Percentiles rank a stretch among this genome's conserved stretches.
phyloP scores from a whole-genome alignment of 2,113 vertebrate species.

The Poecile atricapillus region DNA sequence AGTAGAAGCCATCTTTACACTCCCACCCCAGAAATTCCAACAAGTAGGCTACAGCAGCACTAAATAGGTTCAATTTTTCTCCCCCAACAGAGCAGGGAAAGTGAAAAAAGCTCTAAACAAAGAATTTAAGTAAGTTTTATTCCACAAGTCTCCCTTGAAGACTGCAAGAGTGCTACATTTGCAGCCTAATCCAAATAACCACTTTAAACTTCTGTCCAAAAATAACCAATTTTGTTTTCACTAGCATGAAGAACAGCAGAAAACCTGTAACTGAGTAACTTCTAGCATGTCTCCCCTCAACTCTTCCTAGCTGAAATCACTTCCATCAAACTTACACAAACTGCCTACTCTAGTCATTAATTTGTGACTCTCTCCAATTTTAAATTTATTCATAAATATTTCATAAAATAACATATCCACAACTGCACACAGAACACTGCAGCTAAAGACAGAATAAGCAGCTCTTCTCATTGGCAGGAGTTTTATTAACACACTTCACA shows the following conservation, averaged over 20 bases:
- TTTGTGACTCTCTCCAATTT: not conserved
- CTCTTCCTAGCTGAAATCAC: not conserved
- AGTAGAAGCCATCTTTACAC: not conserved
- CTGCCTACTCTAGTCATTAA: not conserved
- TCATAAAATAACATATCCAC: not conserved
- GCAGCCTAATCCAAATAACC: not conserved
- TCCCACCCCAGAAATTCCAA: not conserved
- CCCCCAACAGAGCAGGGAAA: not conserved
- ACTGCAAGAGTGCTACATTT: not conserved
- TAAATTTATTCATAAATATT: not conserved
- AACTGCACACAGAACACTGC: not conserved
- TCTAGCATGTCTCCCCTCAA: not conserved
- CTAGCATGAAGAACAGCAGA: not conserved
- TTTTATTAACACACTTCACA: not conserved
- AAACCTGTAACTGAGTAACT: not conserved
- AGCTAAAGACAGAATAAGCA: not conserved
- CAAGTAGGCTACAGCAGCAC: not conserved
- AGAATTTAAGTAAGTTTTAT: fast-evolving
- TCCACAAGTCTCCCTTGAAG: not conserved
- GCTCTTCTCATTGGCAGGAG: not conserved
- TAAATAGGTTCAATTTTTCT: not conserved
- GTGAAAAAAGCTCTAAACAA: not conserved
- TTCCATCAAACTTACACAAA: not conserved
- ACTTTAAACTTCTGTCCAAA: not conserved
- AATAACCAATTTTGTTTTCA: not conserved